A percentile compares a stretch with the other conserved stretches of the same genome.
Conservation (phyloP, 2,113 vertebrate genomes). For the Xenopus tropicalis region DNA sequence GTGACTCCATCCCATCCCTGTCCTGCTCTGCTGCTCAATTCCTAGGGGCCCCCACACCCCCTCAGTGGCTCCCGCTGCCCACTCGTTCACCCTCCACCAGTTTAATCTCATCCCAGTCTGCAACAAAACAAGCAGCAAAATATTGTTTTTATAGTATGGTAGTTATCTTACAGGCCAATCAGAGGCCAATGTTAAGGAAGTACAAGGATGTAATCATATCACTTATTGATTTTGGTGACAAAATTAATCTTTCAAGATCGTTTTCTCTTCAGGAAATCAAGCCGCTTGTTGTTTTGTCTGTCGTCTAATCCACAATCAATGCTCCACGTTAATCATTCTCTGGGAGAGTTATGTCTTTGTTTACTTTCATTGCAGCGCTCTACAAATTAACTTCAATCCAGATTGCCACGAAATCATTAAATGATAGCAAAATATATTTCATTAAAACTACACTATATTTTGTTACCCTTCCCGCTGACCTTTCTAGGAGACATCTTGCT, state of each 20-base stretch:
- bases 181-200: neutral
- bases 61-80: too few relatives aligned
- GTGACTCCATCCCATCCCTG: too few relatives aligned
- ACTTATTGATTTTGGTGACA: slow-evolving; percentile 21
- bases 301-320: slow-evolving; percentile 17
- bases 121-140: too few relatives aligned
- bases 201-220: neutral
- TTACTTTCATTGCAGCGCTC: neutral
- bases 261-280: slow-evolving; percentile 5
- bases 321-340: slow-evolving; percentile 13
- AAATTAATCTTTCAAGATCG: slow-evolving; percentile 12
- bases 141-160: too few relatives aligned
- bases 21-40: too few relatives aligned
- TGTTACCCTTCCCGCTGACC: slow-evolving; percentile 7
- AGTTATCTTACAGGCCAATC: neutral
- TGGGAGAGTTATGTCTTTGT: slow-evolving; percentile 1
- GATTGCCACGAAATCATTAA: slow-evolving; percentile 20
- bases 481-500: slow-evolving; percentile 22
- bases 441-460: slow-evolving; percentile 21
- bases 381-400: slow-evolving; percentile 24
- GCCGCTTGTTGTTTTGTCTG: neutral
- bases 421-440: slow-evolving; percentile 25
- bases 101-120: too few relatives aligned
- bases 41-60: too few relatives aligned
- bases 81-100: too few relatives aligned